Conservation (phyloP, 2,797 vertebrate genomes). For the Scyliorhinus canicula region DNA sequence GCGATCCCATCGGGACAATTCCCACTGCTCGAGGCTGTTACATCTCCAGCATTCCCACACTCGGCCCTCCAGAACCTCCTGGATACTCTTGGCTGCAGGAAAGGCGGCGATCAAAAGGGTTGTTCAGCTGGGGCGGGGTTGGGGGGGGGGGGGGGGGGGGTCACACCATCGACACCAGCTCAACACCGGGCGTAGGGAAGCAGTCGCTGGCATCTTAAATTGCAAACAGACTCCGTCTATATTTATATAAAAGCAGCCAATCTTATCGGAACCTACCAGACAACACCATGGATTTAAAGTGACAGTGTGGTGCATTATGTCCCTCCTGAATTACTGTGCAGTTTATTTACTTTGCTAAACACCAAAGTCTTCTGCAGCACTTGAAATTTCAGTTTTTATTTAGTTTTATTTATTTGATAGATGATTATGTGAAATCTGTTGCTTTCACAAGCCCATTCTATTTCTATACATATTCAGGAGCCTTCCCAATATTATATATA, state of each 20-base stretch:
- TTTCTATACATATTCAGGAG: too few relatives aligned
- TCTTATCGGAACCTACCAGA: not conserved
- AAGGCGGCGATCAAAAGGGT: too few relatives aligned
- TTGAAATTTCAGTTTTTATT: too few relatives aligned
- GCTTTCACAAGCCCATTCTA: not conserved
- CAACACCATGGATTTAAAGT: not conserved
- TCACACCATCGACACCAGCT: not conserved
- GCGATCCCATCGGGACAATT: not conserved
- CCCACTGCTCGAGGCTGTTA: not conserved
- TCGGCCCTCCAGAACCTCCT: not conserved
- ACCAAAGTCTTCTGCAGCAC: not conserved
- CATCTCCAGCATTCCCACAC: not conserved
- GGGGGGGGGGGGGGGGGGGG: too few relatives aligned
- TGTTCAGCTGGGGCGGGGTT: not conserved
- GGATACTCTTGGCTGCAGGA: not conserved
- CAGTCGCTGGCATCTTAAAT: not conserved
- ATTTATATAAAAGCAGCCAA: not conserved
- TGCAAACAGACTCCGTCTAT: not conserved
- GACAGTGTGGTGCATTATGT: not conserved
- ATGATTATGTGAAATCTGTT: not conserved
- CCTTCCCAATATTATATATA: too few relatives aligned
- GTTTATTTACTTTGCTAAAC: not conserved
- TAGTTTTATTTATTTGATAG: not conserved
- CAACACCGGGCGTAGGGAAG: not conserved
- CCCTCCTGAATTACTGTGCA: not conserved